Percentiles rank a stretch among this genome's conserved stretches.
phyloP scores from a whole-genome alignment of 2,113 vertebrate genomes.

The Centropristis striata region DNA sequence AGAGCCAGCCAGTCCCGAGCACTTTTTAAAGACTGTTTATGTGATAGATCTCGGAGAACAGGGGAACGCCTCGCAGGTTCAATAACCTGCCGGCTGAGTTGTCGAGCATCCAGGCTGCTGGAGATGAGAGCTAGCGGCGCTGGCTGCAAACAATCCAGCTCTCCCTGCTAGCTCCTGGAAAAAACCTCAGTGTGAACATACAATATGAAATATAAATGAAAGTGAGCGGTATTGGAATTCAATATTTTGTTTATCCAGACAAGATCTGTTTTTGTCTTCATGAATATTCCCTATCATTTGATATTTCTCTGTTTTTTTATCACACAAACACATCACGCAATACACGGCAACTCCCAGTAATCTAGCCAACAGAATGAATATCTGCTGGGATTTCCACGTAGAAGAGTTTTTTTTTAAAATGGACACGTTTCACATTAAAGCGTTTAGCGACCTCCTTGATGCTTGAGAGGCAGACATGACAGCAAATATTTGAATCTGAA shows the following conservation, averaged over 20 bases:
- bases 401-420: background rate
- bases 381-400: constrained; percentile 14
- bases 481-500: background rate
- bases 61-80: constrained; percentile 60
- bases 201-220: constrained; percentile 23
- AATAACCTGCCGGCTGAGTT: constrained; percentile 58
- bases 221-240: constrained; percentile 24
- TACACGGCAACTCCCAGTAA: background rate
- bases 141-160: constrained; percentile 38
- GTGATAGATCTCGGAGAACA: constrained; percentile 62
- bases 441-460: constrained; percentile 4
- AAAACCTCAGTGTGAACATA: background rate
- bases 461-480: constrained; percentile 3
- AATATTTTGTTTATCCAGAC: constrained; percentile 10
- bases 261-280: background rate
- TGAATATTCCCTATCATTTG: background rate
- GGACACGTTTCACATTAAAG: constrained; percentile 16
- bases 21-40: constrained; percentile 67
- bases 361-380: background rate
- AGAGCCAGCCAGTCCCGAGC: constrained; percentile 38
- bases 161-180: background rate
- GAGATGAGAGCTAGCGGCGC: constrained; percentile 36
- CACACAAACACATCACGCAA: constrained; percentile 29
- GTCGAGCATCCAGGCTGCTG: constrained; percentile 30
- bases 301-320: constrained; percentile 5